phyloP scores from a whole-genome alignment of 2,113 vertebrate genomes.

The Centropus bengalensis region DNA sequence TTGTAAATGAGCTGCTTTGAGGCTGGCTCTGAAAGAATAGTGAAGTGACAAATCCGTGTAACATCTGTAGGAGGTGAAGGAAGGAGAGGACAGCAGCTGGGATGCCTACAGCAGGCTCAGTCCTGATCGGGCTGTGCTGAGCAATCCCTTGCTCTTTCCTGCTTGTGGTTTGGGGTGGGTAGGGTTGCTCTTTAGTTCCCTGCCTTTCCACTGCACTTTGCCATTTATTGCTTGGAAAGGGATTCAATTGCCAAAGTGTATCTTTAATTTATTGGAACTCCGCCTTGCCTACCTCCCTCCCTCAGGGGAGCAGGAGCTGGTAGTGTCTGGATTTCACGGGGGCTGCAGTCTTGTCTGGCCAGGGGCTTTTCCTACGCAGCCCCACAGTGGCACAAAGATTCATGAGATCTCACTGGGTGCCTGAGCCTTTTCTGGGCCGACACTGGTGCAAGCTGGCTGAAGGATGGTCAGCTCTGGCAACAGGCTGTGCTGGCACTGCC shows the following conservation, averaged over 20 bases:
- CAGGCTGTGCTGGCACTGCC: neutral
- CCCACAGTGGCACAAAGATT: neutral
- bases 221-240: neutral
- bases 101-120: neutral
- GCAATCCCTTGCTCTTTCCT: neutral
- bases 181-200: neutral
- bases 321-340: too few species aligned
- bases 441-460: neutral
- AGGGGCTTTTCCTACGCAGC: neutral
- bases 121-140: neutral
- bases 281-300: neutral
- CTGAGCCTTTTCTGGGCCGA: neutral
- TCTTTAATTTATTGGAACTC: neutral
- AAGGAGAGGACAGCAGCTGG: neutral
- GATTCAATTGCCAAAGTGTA: neutral
- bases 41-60: neutral
- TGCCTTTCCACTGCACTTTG: neutral
- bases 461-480: neutral
- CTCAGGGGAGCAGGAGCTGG: neutral
- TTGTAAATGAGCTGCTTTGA: neutral
- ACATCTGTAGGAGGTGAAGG: neutral
- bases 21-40: neutral
- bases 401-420: neutral
- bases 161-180: neutral
- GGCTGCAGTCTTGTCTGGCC: fast-evolving